Base-by-base conservation (phyloP, 2,888 invertebrate species). In the Auanema sp. region DNA sequence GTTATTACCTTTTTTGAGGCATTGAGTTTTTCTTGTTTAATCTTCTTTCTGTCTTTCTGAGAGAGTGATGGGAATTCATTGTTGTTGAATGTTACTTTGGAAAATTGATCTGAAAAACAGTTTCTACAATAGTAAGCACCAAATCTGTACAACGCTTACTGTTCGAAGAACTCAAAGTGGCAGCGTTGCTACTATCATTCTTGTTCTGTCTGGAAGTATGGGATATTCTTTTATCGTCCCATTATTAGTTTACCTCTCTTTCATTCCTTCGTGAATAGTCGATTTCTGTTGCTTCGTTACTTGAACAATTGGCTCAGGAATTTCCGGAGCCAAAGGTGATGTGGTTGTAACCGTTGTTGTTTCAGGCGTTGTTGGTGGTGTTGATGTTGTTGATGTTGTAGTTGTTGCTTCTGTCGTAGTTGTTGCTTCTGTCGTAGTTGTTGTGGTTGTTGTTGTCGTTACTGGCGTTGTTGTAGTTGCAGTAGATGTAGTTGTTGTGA, bases 71-170 rank as follows among this genome's bases (percentile, higher is more conserved):
- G 69, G 57, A 66, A 69, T 11, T 64, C 66, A 12, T 61, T 56
- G 44, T 69, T 64, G 49, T 58, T 43, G 60, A 69, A 58, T 1
- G 69, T 64, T 12, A 69, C 53, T 23, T 54, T 40, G 10, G 65
- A 61, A 8, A 62, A 42, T 14, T 65, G 54, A 8, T 23, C 59
- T 12, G 41, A 21, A 18, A 16, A 43, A 43, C 43, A 43, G 43
- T 43, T 11, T 43, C 14, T 11, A n/a, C 12, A 12, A n/a, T 43
- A n/a, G 43, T 43, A n/a, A n/a, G 12, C 43, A 43, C 43, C 43
- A 11, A 12, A n/a, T 43, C 43, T 47, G 47, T 47, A 47, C 3
- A 5, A 21, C 10, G 10, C 16, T 47, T 10, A 47, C 47, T 47
- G 47, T 47, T 16, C 4, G 5, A 47, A 47, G 21, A 5, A 21